These are phyloP conservation scores for Ormyrus nitidulus DNA, from an alignment of 2,888 invertebrate species.

Conservation along the genomic window DNA sequence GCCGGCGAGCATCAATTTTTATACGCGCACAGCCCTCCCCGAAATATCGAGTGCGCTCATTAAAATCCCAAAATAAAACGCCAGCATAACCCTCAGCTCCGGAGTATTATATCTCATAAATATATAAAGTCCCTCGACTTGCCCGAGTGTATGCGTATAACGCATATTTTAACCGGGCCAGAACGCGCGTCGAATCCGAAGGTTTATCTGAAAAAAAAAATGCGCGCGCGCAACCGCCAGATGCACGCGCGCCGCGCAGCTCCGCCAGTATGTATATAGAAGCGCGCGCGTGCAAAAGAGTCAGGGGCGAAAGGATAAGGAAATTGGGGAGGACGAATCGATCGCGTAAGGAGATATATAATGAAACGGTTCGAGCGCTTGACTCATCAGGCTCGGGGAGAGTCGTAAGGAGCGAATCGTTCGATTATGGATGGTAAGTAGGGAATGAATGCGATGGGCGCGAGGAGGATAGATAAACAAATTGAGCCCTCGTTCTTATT, in stretches of 20 bases:
- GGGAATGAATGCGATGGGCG: neutral
- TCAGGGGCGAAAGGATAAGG: conserved; percentile 3
- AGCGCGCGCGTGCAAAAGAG: neutral
- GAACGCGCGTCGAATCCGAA: conserved; percentile 22
- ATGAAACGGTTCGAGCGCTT: conserved; percentile 16
- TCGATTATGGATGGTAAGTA: conserved; percentile 16
- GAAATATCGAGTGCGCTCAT: conserved; percentile 20
- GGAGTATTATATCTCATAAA: conserved; percentile 25
- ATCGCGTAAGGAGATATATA: conserved; percentile 30
- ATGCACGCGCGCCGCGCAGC: neutral
- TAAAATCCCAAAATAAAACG: conserved; percentile 39
- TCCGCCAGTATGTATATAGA: too few species aligned
- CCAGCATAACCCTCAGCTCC: conserved; percentile 16
- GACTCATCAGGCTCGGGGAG: conserved; percentile 19
- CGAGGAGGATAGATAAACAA: neutral
- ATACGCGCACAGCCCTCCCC: conserved; percentile 1
- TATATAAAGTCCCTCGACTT: conserved; percentile 15
- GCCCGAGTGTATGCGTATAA: conserved; percentile 3
- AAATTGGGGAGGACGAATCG: neutral
- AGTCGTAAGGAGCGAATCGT: conserved; percentile 2
- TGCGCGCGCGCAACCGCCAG: neutral
- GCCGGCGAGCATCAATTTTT: conserved; percentile 30
- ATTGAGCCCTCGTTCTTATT: too few species aligned
- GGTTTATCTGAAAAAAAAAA: conserved; percentile 23
- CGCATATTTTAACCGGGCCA: conserved; percentile 16